These are phyloP conservation scores for Craniophora ligustri DNA, from an alignment of 2,888 invertebrate species.

Conservation along the genomic window DNA sequence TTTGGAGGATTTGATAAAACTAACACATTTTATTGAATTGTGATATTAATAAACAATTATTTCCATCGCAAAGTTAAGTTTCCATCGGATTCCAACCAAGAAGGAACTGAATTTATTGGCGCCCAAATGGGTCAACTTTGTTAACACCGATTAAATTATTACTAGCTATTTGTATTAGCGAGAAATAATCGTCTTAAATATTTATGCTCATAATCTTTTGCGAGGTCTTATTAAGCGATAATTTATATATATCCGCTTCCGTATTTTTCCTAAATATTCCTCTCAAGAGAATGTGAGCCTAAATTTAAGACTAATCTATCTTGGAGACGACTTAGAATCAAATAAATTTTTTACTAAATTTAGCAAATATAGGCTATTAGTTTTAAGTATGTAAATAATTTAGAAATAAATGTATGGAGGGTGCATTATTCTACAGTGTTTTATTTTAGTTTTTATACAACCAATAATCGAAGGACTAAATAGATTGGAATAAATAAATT, in stretches of 20 bases:
- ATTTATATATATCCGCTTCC: not conserved
- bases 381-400: conserved; percentile 56
- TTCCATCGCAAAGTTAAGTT: no score
- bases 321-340: conserved; percentile 1
- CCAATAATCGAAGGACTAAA: no score
- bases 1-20: no score
- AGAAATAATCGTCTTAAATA: not conserved
- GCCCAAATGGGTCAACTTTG: not conserved
- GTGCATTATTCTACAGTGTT: conserved; percentile 18
- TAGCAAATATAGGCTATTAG: conserved; percentile 55
- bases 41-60: no score
- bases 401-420: conserved; percentile 35
- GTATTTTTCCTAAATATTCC: not conserved
- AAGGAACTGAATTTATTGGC: not conserved
- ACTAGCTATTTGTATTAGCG: not conserved
- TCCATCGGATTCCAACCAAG: no score
- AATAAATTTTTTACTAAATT: conserved; percentile 11
- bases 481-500: no score
- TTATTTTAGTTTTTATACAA: no score
- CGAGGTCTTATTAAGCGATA: not conserved
- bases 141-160: not conserved
- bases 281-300: not conserved
- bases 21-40: no score
- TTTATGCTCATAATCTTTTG: not conserved
- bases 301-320: not conserved